Evolutionary conservation across 2,797 vertebrate species (phyloP).

Genomic region (Enteromius trimaculatus): DNA sequence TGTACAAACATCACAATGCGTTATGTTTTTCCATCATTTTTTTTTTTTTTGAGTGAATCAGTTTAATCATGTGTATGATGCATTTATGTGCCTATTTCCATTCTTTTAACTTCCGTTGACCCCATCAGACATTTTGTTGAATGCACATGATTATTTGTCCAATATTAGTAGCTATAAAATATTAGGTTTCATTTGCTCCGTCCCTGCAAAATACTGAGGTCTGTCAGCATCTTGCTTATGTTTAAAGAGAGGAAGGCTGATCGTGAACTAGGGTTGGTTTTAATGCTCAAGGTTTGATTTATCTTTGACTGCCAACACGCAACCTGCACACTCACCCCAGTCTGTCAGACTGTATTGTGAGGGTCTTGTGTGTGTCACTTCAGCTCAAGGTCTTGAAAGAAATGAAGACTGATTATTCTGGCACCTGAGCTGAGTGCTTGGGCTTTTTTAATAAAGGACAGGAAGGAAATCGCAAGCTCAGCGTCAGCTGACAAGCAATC

Average conservation of each 20-base stretch:
- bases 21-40: not conserved
- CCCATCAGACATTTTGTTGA: not conserved
- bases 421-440: constrained; percentile 53
- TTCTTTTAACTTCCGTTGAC: not conserved
- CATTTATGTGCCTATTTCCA: constrained; percentile 8
- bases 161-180: constrained; percentile 16
- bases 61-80: constrained; percentile 3
- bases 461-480: constrained; percentile 64
- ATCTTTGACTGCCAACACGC: constrained; percentile 14
- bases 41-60: not conserved
- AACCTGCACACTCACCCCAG: constrained; percentile 24
- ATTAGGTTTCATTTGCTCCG: not conserved
- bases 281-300: constrained; percentile 27
- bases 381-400: constrained; percentile 56
- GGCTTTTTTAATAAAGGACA: constrained; percentile 50
- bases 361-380: constrained; percentile 55
- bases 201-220: not conserved
- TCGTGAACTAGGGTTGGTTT: not conserved
- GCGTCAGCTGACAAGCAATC: constrained; percentile 54
- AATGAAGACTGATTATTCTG: constrained; percentile 69
- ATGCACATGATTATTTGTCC: not conserved
- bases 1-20: not conserved
- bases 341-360: constrained; percentile 46
- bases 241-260: not conserved
- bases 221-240: not conserved